Percentiles rank a stretch among this genome's conserved stretches.
Conservation (phyloP, 2,797 vertebrate species). For the Spinibarbus caldwelli region DNA sequence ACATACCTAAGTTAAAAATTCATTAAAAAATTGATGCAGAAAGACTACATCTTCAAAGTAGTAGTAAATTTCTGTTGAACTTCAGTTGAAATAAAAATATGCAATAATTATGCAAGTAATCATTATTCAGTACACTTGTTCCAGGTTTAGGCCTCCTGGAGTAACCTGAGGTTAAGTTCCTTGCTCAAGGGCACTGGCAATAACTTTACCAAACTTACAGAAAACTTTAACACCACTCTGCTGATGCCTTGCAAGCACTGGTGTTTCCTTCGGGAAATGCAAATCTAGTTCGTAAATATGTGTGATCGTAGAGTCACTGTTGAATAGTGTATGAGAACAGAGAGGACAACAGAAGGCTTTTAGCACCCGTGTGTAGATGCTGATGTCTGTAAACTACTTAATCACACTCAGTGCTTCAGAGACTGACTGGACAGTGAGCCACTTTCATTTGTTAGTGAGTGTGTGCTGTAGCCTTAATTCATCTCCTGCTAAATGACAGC, state of each 20-base stretch:
- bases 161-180: neutral
- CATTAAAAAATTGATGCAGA: neutral
- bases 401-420: neutral
- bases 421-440: neutral
- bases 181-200: neutral
- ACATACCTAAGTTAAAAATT: neutral
- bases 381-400: neutral
- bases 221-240: neutral
- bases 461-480: neutral
- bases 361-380: neutral
- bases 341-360: neutral
- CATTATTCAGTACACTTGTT: neutral
- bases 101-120: neutral
- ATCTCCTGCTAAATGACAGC: constrained; percentile 11
- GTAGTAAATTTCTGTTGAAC: neutral
- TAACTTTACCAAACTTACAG: neutral
- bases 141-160: neutral
- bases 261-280: neutral
- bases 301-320: neutral
- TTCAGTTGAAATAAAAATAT: neutral
- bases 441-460: neutral
- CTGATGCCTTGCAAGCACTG: neutral
- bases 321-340: neutral
- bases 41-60: neutral
- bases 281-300: constrained; percentile 7